Evolutionary conservation across 2,797 vertebrate species (phyloP).

Genomic region (Paedocypris micromegethes): DNA sequence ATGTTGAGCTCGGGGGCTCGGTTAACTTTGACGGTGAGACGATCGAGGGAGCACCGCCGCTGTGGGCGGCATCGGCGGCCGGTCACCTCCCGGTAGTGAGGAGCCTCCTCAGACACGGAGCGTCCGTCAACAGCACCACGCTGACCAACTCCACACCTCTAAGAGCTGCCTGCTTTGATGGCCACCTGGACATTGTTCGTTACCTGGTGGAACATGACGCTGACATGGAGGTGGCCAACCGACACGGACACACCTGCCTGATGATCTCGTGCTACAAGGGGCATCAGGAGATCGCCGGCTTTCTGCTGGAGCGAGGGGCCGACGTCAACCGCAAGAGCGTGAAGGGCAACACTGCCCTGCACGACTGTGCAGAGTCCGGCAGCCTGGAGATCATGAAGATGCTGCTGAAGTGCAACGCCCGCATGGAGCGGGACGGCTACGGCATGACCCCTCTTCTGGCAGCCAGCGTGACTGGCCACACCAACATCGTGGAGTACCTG

Average conservation of each 20-base stretch:
- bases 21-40: conserved; percentile 96
- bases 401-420: conserved; percentile 81
- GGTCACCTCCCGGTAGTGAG: conserved; percentile 88
- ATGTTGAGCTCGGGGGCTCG: conserved; percentile 87
- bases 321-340: conserved; percentile 93
- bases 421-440: conserved; percentile 90
- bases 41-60: conserved; percentile 91
- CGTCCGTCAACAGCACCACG: conserved; percentile 91
- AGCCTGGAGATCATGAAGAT: conserved; percentile 96
- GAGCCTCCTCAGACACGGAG: conserved; percentile 81
- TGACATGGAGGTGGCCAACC: conserved; percentile 93
- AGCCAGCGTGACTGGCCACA: conserved; percentile 91
- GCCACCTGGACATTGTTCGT: conserved; percentile 90
- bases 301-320: conserved; percentile 86
- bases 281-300: conserved; percentile 90
- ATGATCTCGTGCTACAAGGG: conserved; percentile 99
- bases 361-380: conserved; percentile 92
- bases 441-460: conserved; percentile 94
- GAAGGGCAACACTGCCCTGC: conserved; percentile 92
- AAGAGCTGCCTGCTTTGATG: conserved; percentile 92
- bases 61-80: conserved; percentile 93
- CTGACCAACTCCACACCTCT: conserved; percentile 93
- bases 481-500: conserved; percentile 93
- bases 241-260: conserved; percentile 94
- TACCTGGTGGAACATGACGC: conserved; percentile 89